These are phyloP conservation scores for Mionectes olivaceus DNA, from an alignment of 2,797 vertebrate genomes.

Conservation along the genomic window DNA sequence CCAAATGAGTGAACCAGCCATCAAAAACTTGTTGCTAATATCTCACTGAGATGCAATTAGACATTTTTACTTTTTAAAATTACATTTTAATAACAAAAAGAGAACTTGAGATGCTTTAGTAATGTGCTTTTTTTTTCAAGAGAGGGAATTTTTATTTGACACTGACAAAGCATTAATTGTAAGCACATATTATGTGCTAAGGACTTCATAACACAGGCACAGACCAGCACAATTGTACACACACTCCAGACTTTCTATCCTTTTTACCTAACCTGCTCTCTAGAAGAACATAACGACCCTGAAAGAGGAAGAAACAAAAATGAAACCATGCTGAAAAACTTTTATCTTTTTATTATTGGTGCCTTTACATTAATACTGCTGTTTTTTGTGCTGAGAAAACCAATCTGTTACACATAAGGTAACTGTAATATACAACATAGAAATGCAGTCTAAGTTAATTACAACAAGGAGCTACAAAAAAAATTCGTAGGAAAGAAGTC, in stretches of 20 bases:
- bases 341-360: slow-evolving; percentile 78
- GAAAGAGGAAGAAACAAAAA: slow-evolving; percentile 50
- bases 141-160: background rate
- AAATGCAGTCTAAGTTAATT: slow-evolving; percentile 92
- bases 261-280: background rate
- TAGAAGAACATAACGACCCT: background rate
- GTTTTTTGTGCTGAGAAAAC: slow-evolving; percentile 94
- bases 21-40: background rate
- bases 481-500: slow-evolving; percentile 89
- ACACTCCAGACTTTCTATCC: background rate
- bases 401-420: slow-evolving; percentile 89
- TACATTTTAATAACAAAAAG: background rate
- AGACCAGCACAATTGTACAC: no score
- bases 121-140: background rate
- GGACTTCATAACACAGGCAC: background rate
- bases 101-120: background rate
- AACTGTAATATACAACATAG: slow-evolving; percentile 96
- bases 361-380: slow-evolving; percentile 86
- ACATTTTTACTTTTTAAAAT: background rate
- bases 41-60: background rate
- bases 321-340: slow-evolving; percentile 78
- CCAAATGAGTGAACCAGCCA: background rate
- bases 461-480: slow-evolving; percentile 97
- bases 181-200: background rate
- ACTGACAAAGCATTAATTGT: background rate